These are phyloP conservation scores for Leptinotarsa juncta DNA, from an alignment of 2,888 invertebrate species.

Conservation along the genomic window DNA sequence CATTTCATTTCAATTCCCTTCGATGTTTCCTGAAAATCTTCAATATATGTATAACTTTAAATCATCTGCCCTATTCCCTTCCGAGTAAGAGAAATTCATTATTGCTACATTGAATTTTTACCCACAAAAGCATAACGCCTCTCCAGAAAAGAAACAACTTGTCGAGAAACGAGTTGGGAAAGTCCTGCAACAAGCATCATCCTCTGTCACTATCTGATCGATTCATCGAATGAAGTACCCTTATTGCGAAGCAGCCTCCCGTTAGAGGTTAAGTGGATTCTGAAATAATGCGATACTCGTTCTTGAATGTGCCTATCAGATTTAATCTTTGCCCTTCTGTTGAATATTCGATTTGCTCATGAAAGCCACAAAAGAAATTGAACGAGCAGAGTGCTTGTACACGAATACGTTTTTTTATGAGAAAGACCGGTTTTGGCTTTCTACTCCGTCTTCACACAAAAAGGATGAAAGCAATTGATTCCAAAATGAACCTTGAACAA, in stretches of 20 bases:
- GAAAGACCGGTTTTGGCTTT: too few relatives aligned
- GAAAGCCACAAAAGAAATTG: background rate
- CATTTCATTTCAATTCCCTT: too few relatives aligned
- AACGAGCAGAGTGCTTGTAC: too few relatives aligned
- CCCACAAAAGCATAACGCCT: conserved; percentile 24
- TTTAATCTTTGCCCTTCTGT: conserved; percentile 10
- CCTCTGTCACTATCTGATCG: conserved; percentile 39
- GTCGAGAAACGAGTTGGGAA: conserved; percentile 31
- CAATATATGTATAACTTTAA: too few relatives aligned
- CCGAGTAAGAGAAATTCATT: background rate
- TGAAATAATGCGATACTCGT: conserved; percentile 16
- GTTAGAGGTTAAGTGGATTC: conserved; percentile 33
- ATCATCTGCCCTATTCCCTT: background rate
- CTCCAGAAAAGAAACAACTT: conserved; percentile 32
- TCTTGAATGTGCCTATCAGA: conserved; percentile 17
- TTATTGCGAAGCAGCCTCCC: conserved; percentile 28
- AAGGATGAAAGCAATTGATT: too few relatives aligned
- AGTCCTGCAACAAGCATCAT: conserved; percentile 25
- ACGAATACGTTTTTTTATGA: too few relatives aligned
- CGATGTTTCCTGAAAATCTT: too few relatives aligned
- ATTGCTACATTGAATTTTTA: background rate
- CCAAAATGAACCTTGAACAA: too few relatives aligned
- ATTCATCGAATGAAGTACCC: conserved; percentile 38
- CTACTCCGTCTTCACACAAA: too few relatives aligned
- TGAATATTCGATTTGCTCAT: conserved; percentile 10